Percentiles rank a stretch among this genome's conserved stretches.
These are phyloP conservation scores for Propithecus perrieri DNA, from an alignment of 2,797 vertebrate genomes.

Conservation along the genomic window DNA sequence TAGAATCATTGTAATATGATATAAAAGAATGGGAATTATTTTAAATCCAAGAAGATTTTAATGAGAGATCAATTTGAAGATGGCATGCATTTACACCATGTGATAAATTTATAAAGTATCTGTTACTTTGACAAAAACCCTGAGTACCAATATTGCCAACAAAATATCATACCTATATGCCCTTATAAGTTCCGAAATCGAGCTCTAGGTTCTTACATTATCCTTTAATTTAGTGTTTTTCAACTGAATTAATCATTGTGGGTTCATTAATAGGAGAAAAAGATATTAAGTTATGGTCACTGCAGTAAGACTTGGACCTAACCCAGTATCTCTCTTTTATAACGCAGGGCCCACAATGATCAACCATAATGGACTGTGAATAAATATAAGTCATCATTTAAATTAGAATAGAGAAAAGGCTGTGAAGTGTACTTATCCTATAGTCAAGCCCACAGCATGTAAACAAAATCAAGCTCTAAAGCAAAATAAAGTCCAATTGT, in stretches of 20 bases:
- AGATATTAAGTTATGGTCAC: neutral
- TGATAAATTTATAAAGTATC: neutral
- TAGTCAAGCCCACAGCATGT: neutral
- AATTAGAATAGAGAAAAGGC: neutral
- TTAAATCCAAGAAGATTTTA: conserved; percentile 4
- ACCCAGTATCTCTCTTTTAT: neutral
- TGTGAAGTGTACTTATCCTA: neutral
- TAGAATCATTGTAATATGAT: neutral
- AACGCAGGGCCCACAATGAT: neutral
- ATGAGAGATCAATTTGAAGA: neutral
- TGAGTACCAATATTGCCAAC: neutral
- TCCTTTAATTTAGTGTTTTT: neutral
- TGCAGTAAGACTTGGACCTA: neutral
- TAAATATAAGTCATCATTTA: neutral
- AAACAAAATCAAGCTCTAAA: neutral
- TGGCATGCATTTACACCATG: neutral
- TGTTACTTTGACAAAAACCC: neutral
- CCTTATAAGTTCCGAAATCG: neutral
- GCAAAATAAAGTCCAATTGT: neutral
- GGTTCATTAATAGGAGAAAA: neutral
- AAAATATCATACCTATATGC: neutral
- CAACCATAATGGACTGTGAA: neutral
- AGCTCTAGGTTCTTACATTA: neutral
- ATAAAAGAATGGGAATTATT: neutral
- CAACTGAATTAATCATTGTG: neutral